Conservation (phyloP, 2,113 vertebrate genomes). For the Symphodus melops region DNA sequence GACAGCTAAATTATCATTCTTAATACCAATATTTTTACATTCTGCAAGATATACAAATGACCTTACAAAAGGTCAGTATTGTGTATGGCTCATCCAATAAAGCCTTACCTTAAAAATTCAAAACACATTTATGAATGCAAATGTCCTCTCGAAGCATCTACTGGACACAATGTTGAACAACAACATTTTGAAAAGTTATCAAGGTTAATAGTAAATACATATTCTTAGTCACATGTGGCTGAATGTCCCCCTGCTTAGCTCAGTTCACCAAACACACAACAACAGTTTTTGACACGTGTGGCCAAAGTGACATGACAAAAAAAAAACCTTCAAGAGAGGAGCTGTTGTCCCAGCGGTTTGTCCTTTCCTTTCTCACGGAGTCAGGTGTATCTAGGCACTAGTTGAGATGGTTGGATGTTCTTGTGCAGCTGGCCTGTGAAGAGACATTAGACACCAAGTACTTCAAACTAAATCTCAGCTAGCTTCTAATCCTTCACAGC, state of each 20-base stretch:
- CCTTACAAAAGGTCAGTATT: constrained; percentile 59
- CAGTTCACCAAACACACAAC: constrained; percentile 23
- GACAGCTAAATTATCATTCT: constrained; percentile 61
- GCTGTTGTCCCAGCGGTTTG: constrained; percentile 54
- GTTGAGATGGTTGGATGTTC: constrained; percentile 27
- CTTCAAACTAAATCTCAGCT: constrained; percentile 6
- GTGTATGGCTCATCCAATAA: constrained; percentile 41
- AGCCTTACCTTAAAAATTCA: constrained; percentile 47
- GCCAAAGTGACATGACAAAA: constrained; percentile 61
- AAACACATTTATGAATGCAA: constrained; percentile 53
- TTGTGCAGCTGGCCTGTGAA: constrained; percentile 24
- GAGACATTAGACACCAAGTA: neutral
- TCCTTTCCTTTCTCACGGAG: constrained; percentile 17
- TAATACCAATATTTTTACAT: constrained; percentile 64
- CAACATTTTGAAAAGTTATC: constrained; percentile 27
- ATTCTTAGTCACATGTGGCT: constrained; percentile 15
- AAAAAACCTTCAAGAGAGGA: constrained; percentile 29
- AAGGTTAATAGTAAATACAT: constrained; percentile 30
- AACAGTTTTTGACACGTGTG: constrained; percentile 48
- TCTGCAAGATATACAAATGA: constrained; percentile 68
- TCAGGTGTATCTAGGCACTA: constrained; percentile 70
- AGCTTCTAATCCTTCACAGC: constrained; percentile 6
- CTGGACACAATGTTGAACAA: constrained; percentile 15
- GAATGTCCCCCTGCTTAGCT: constrained; percentile 20
- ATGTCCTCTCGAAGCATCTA: constrained; percentile 45